These are phyloP conservation scores for Dicrostonyx torquatus DNA, from an alignment of 2,797 vertebrate genomes.

Conservation along the genomic window DNA sequence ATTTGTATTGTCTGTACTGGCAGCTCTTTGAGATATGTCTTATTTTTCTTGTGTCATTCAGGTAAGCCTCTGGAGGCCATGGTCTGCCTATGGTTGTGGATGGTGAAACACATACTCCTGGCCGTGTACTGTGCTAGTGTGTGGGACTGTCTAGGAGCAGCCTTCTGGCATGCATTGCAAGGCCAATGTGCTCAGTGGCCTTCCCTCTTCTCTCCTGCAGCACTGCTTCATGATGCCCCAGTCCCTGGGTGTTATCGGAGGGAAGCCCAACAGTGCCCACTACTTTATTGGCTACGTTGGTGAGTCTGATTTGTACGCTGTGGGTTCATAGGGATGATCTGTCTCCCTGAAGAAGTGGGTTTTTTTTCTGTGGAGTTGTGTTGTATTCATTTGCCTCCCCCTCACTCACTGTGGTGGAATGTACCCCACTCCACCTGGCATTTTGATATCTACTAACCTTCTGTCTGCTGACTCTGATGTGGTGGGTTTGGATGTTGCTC, in stretches of 20 bases:
- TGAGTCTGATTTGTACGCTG: slow-evolving; percentile 85
- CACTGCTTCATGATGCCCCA: slow-evolving; percentile 99
- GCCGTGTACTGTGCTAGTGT: not conserved
- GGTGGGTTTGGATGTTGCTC: not conserved
- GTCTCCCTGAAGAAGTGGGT: too few species aligned
- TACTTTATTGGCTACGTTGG: slow-evolving; percentile 99
- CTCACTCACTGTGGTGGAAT: not conserved
- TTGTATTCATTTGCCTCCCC: not conserved
- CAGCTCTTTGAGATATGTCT: not conserved
- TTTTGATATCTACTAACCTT: not conserved
- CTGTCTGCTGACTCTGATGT: not conserved
- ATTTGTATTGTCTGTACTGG: not conserved
- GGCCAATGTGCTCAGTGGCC: not conserved
- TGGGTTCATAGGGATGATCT: not conserved
- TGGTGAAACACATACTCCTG: not conserved
- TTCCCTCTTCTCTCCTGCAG: slow-evolving; percentile 84
- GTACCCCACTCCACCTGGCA: too few species aligned
- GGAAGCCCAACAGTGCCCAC: slow-evolving; percentile 99
- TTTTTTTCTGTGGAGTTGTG: not conserved
- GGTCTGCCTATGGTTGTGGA: not conserved
- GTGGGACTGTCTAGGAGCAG: too few species aligned
- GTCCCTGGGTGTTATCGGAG: slow-evolving; percentile 98
- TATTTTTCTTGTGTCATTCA: not conserved
- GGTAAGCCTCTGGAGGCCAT: not conserved
- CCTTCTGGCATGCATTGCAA: not conserved